Evolutionary conservation across 2,113 vertebrate genomes (phyloP).

Genomic region (Calidris pygmaea): DNA sequence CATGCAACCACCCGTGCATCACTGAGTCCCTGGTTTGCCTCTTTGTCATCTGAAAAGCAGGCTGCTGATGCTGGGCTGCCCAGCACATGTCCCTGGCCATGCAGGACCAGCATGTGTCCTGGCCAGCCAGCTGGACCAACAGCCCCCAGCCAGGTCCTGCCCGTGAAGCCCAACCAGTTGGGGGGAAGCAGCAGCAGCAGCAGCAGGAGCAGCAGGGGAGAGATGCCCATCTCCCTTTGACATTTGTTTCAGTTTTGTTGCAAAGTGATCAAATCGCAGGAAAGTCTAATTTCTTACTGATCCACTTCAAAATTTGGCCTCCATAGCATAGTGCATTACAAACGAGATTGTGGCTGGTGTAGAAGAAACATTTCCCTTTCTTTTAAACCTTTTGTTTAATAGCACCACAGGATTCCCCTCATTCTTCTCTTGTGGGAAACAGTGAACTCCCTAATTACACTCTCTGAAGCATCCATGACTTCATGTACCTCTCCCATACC

Average conservation of each 20-base stretch:
- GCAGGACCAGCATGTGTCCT: neutral
- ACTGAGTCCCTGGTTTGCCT: neutral
- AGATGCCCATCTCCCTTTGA: neutral
- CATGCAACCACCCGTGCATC: rapidly evolving
- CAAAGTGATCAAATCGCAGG: neutral
- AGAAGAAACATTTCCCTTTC: neutral
- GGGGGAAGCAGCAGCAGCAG: neutral
- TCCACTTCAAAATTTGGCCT: neutral
- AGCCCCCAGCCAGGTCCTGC: neutral
- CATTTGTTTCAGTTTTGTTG: neutral
- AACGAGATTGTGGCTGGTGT: neutral
- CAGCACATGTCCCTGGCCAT: neutral
- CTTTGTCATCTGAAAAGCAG: neutral
- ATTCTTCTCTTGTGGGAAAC: neutral
- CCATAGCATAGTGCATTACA: rapidly evolving
- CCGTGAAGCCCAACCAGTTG: neutral
- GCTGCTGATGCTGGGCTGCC: neutral
- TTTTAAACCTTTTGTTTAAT: neutral
- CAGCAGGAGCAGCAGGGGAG: neutral
- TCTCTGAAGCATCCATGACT: neutral
- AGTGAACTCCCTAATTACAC: neutral
- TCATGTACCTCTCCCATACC: neutral
- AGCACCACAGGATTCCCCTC: neutral
- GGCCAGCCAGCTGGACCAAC: neutral
- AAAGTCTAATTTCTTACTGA: neutral